These are phyloP conservation scores for Netelia inedita DNA, from an alignment of 2,888 invertebrate genomes.

Conservation along the genomic window DNA sequence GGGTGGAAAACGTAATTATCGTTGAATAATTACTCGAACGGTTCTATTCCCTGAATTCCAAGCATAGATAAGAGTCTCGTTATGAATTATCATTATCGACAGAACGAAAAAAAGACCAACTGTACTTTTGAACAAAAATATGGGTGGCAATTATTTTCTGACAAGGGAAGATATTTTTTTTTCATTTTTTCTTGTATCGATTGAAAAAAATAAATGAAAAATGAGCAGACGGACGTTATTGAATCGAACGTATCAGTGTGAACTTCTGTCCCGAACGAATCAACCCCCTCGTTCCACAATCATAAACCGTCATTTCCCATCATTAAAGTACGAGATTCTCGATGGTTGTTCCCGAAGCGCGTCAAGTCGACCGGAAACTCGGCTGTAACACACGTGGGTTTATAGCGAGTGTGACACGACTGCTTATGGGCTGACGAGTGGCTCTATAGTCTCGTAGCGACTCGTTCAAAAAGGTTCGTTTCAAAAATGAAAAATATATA, in stretches of 20 bases:
- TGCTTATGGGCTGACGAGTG: constrained; percentile 41
- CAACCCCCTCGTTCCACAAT: constrained; percentile 74
- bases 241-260: constrained; percentile 28
- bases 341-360: constrained; percentile 67
- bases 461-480: constrained; percentile 75
- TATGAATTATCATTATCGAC: constrained; percentile 20
- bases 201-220: constrained; percentile 18
- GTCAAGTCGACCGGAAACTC: constrained; percentile 79
- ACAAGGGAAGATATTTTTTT: background rate
- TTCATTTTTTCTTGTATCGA: no score
- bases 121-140: background rate
- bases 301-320: constrained; percentile 81
- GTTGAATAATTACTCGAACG: constrained; percentile 19
- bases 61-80: background rate
- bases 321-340: constrained; percentile 70
- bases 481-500: constrained; percentile 63
- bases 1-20: constrained; percentile 9
- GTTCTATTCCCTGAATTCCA: constrained; percentile 1
- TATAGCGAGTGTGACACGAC: constrained; percentile 29
- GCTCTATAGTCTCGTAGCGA: constrained; percentile 31
- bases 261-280: constrained; percentile 72
- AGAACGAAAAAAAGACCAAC: background rate
- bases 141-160: background rate
- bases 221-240: constrained; percentile 19
- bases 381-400: constrained; percentile 54